Percentiles rank a stretch among this genome's conserved stretches.
These are phyloP conservation scores for Megalopta genalis DNA, from an alignment of 1,140 invertebrate genomes.

Conservation along the genomic window DNA sequence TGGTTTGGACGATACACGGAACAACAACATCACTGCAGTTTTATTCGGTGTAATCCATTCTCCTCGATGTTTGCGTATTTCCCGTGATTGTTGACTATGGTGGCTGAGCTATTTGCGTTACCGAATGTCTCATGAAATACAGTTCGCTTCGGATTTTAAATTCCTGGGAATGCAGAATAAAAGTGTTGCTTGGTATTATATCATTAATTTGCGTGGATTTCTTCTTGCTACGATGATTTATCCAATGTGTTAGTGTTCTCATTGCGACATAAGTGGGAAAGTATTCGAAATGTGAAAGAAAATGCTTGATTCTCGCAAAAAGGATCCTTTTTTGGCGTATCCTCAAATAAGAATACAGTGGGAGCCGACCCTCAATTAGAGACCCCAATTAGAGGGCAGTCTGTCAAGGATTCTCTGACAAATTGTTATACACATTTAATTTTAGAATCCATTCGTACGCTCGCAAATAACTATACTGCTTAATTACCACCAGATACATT, in stretches of 20 bases:
- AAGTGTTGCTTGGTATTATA: no score
- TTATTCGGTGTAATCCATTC: background rate
- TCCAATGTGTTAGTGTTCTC: background rate
- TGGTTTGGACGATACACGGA: background rate
- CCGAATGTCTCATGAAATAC: background rate
- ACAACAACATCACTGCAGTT: background rate
- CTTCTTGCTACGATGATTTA: no score
- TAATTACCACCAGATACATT: background rate
- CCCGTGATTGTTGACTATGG: background rate
- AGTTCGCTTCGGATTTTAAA: no score
- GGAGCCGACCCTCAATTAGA: background rate
- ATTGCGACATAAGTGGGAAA: background rate
- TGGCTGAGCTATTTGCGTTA: no score
- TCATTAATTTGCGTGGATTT: no score
- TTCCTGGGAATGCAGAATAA: no score
- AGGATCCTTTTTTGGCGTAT: background rate
- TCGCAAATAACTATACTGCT: background rate
- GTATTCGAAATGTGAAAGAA: background rate
- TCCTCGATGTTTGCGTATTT: background rate
- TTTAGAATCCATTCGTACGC: background rate
- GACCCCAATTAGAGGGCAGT: background rate
- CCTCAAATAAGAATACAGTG: conserved; percentile 1
- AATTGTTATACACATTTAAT: conserved; percentile 1
- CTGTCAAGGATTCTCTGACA: background rate
- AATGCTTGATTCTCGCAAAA: background rate